Base-by-base conservation (phyloP, 1,140 invertebrate species). In the Philotrypesis tridentata region DNA sequence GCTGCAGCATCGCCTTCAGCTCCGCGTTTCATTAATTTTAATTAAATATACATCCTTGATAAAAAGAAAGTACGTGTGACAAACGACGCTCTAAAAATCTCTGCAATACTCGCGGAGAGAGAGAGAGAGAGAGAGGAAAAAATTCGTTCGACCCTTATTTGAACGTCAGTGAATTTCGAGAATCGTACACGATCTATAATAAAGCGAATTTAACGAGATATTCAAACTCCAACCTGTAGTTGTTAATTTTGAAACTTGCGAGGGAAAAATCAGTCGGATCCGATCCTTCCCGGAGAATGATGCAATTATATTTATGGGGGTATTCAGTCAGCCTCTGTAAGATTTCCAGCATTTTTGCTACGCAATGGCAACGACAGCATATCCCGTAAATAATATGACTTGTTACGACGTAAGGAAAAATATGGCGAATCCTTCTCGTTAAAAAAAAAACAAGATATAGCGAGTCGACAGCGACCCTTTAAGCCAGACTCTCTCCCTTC, bases 401-500 rank as follows among this genome's bases (percentile, higher is more conserved):
- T 5, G 5, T 55, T n/a, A n/a, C 7, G n/a, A 5, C 17, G 48
- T 17, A 6, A 17, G 17, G 21, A 55, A 55, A 55, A 55, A 55
- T n/a, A n/a, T 55, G 17, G 48, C n/a, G 17, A 55, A 55, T 5
- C 6, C 48, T 4, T 0, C n/a, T n/a, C 48, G 48, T 17, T 55
- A n/a, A 17, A 14, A 67, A 67, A 27, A 67, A n/a, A 31, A 67
- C 3, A 37, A 37, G n/a, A n/a, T n/a, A 37, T 37, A 67, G 25
- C 63, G 63, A n/a, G n/a, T 31, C 63, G 63, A 80, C 86, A 82
- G 85, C 87, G 86, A 89, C 88, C 87, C 89, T 91, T 89, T 90
- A 90, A 91, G 88, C 88, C 89, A 91, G 89, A 90, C 89, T 84
- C 85, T 86, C 17, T 82, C 80, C 72, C 63, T 83, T 83, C 80